These are phyloP conservation scores for Fundulus diaphanus DNA, from an alignment of 2,797 vertebrate genomes.

Conservation along the genomic window DNA sequence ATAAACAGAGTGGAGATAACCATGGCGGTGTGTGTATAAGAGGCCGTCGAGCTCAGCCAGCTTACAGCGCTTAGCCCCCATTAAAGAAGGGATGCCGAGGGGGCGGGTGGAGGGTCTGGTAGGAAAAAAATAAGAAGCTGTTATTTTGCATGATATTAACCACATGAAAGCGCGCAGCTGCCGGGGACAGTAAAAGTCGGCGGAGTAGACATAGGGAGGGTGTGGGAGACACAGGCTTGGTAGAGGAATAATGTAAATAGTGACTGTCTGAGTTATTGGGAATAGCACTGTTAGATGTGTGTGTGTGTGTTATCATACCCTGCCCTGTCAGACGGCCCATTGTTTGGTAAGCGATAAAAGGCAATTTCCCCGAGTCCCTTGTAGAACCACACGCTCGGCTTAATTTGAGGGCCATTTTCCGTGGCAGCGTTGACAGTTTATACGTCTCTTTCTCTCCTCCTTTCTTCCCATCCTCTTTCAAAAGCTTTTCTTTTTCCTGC, in stretches of 20 bases:
- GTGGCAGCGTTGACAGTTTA: constrained; percentile 86
- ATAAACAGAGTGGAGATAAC: constrained; percentile 84
- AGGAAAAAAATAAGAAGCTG: constrained; percentile 78
- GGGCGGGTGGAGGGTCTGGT: constrained; percentile 25
- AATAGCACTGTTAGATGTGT: constrained; percentile 77
- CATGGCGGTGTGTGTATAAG: constrained; percentile 74
- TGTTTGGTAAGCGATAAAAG: constrained; percentile 87
- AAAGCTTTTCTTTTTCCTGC: constrained; percentile 24
- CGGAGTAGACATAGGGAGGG: constrained; percentile 71
- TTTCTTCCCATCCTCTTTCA: constrained; percentile 36
- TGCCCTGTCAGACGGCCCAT: constrained; percentile 82
- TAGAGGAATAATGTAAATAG: constrained; percentile 85
- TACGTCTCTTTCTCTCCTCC: constrained; percentile 78
- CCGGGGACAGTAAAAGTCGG: constrained; percentile 76
- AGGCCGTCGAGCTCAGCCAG: constrained; percentile 75
- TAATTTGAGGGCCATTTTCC: constrained; percentile 87
- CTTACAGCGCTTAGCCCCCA: constrained; percentile 84
- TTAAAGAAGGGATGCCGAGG: constrained; percentile 72
- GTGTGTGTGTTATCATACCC: constrained; percentile 77
- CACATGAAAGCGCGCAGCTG: constrained; percentile 83
- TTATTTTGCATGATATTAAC: constrained; percentile 88
- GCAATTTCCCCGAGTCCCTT: constrained; percentile 83
- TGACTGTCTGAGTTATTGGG: constrained; percentile 82
- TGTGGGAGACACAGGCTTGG: constrained; percentile 45
- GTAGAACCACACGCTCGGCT: constrained; percentile 78